A percentile compares a stretch with the other conserved stretches of the same genome.
These are phyloP conservation scores for Ictalurus furcatus DNA, from an alignment of 2,113 vertebrate genomes.

Conservation along the genomic window DNA sequence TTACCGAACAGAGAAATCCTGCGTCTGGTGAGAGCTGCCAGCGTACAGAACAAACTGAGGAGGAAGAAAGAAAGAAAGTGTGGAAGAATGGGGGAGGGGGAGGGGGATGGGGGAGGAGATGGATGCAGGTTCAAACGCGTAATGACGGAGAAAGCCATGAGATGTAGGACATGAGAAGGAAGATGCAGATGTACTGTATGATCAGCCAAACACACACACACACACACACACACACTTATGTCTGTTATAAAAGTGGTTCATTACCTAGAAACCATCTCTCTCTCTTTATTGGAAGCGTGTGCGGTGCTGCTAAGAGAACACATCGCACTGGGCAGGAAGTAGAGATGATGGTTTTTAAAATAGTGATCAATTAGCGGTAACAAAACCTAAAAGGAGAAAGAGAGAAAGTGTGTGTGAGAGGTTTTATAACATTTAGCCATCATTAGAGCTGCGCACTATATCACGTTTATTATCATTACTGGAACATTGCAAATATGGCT, in stretches of 20 bases:
- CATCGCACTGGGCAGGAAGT: constrained; percentile 84
- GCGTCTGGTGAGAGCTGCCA: constrained; percentile 66
- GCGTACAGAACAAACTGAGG: constrained; percentile 73
- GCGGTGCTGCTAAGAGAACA: constrained; percentile 77
- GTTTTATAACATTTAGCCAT: background rate
- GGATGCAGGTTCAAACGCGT: background rate
- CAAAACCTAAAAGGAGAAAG: constrained; percentile 76
- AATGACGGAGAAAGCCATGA: background rate
- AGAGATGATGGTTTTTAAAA: constrained; percentile 86
- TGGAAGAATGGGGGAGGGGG: background rate
- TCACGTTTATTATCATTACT: background rate
- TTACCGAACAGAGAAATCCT: constrained; percentile 70
- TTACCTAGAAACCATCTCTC: constrained; percentile 94
- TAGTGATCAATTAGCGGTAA: constrained; percentile 93
- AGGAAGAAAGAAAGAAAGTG: constrained; percentile 25
- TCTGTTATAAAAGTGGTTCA: background rate
- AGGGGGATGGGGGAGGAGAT: background rate
- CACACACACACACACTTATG: background rate
- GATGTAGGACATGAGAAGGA: background rate
- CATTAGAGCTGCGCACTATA: background rate
- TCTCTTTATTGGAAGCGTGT: constrained; percentile 91
- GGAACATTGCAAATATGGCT: background rate
- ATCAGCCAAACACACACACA: background rate
- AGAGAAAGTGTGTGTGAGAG: background rate
- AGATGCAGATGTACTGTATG: background rate